phyloP scores from a whole-genome alignment of 1,140 invertebrate genomes.

The Oryctes rhinoceros region DNA sequence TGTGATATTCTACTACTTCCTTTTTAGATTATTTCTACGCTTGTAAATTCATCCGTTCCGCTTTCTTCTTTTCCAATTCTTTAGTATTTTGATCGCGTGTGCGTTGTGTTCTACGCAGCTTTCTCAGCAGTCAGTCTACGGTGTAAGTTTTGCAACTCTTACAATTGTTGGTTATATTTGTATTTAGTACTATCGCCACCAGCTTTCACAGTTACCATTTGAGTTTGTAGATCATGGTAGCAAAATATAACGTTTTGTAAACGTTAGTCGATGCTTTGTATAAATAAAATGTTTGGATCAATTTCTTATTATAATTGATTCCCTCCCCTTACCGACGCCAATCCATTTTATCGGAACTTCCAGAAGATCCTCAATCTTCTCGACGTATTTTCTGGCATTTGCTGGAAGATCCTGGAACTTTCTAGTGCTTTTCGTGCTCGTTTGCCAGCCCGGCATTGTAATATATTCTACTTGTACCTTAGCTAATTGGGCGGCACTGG shows the following conservation, averaged over 20 bases:
- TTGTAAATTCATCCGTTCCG: slow-evolving; percentile 67
- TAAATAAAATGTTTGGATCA: slow-evolving; percentile 21
- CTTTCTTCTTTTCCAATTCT: slow-evolving; percentile 72
- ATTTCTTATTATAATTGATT: slow-evolving; percentile 69
- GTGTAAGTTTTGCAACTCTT: slow-evolving; percentile 77
- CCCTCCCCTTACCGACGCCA: slow-evolving; percentile 92
- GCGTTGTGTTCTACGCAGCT: slow-evolving; percentile 75
- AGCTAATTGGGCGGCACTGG: slow-evolving; percentile 75
- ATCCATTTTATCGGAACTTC: slow-evolving; percentile 95
- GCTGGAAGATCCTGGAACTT: slow-evolving; percentile 85
- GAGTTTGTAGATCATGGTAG: slow-evolving; percentile 68
- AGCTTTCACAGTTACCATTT: slow-evolving; percentile 66
- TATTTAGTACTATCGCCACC: slow-evolving; percentile 67
- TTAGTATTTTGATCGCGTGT: slow-evolving; percentile 70
- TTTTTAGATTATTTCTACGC: slow-evolving; percentile 52
- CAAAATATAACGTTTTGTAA: too few relatives aligned
- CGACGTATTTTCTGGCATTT: slow-evolving; percentile 88
- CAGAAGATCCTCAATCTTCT: slow-evolving; percentile 84
- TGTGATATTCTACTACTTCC: slow-evolving; percentile 53
- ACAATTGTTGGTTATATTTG: slow-evolving; percentile 76
- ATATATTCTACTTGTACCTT: slow-evolving; percentile 87
- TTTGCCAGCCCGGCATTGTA: slow-evolving; percentile 91
- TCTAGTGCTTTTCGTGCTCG: slow-evolving; percentile 81
- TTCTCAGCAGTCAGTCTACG: slow-evolving; percentile 82
- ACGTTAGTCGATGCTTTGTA: too few relatives aligned